Percentiles rank a stretch among this genome's conserved stretches.
Conservation (phyloP, 2,888 invertebrate species). For the Odontomyia ornata region DNA sequence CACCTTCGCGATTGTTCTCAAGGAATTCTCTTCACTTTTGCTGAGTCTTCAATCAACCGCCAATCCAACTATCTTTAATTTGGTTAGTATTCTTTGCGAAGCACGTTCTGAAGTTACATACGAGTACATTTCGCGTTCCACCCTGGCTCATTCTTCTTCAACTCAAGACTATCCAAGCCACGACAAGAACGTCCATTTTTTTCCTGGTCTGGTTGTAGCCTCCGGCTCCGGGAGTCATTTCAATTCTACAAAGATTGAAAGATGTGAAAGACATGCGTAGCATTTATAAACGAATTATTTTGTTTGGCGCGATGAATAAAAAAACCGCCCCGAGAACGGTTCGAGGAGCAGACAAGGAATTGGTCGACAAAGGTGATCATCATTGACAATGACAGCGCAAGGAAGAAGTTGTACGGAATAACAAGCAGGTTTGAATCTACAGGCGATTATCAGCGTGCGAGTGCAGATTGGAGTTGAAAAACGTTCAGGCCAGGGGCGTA, state of each 20-base stretch:
- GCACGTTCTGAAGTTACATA: not conserved
- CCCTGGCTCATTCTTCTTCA: not conserved
- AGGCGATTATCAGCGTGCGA: slow-evolving; percentile 7
- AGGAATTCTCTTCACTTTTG: not conserved
- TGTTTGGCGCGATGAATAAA: not conserved
- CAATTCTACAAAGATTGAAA: slow-evolving; percentile 37
- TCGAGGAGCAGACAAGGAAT: not conserved
- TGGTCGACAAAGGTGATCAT: slow-evolving; percentile 16
- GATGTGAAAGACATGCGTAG: slow-evolving; percentile 41
- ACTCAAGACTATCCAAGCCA: not conserved
- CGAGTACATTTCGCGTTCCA: not conserved
- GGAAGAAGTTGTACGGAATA: slow-evolving; percentile 32
- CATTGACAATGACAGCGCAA: slow-evolving; percentile 40
- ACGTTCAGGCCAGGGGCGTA: not conserved
- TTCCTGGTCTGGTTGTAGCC: slow-evolving; percentile 10
- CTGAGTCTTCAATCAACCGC: slow-evolving; percentile 13
- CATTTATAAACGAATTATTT: slow-evolving; percentile 41
- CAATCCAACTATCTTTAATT: not conserved
- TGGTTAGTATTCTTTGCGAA: slow-evolving; percentile 32
- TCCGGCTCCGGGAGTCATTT: slow-evolving; percentile 33
- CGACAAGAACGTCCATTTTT: slow-evolving; percentile 1
- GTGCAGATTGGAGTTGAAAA: not conserved
- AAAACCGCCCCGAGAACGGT: not conserved
- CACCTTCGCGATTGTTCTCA: slow-evolving; percentile 27
- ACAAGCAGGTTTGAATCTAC: slow-evolving; percentile 32